Evolutionary conservation across 2,797 vertebrate species (phyloP), one percentile per base, ranked within the genome.

Genomic region (Hemitrygon akajei): DNA sequence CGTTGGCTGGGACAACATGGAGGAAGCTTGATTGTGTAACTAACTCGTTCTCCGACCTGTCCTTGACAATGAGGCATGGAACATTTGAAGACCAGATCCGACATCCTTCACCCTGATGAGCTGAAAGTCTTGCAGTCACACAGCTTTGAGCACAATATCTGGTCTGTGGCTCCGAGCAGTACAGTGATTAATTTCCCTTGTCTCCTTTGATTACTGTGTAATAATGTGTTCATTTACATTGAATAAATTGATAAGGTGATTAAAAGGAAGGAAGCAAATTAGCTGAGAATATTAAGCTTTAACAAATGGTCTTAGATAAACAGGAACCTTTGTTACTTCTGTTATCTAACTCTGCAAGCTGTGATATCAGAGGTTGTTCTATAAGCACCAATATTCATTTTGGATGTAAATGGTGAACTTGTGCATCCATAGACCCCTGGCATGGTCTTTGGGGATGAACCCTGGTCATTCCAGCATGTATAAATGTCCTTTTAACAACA

Each of bases 191-290:
- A 69, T 34, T 89, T 89, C 63, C 18, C 0, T 89, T 69, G 60
- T 37, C 63, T 69, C 3, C 16, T 89, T 69, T 10, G n/a, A 89
- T 89, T 69, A 69, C 30, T 18, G 16, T 89, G 63, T 63, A 89
- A 37, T 89, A 69, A 89, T 66, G n/a, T 69, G 86, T 69, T 66
- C 60, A 89, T 89, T 89, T 69, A 66, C 86, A 89, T 69, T 89
- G 66, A 89, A 69, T 89, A 89, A 66, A 89, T 18, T 69, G 7
- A 89, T 89, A 69, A 37, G 16, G 60, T 66, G 86, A 89, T 89
- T 66, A 89, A 89, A 66, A 37, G 7, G 60, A 66, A 69, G 63
- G n/a, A 69, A 37, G 60, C n/a, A 89, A 89, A 89, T 89, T 89
- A 89, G n/a, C 86, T 89, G n/a, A 37, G n/a, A 89, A 69, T 63